Percentiles rank a stretch among this genome's conserved stretches.
Evolutionary conservation across 2,797 vertebrate species (phyloP).

Genomic region (Sparus aurata): DNA sequence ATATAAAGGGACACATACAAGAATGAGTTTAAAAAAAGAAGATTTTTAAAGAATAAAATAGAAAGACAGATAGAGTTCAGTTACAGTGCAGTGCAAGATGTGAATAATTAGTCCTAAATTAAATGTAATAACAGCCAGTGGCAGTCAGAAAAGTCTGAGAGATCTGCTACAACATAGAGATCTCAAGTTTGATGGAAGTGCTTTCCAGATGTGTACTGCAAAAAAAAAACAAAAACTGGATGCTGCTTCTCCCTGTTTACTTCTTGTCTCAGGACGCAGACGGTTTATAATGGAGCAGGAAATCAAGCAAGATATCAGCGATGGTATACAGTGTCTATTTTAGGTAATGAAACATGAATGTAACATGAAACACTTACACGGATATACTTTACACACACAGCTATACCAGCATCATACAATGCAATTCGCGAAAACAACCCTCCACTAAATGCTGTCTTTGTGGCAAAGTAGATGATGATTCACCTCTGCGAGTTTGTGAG

Average conservation of each 20-base stretch:
- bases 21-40: too few species aligned
- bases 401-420: neutral
- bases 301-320: neutral
- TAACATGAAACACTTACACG: neutral
- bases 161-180: neutral
- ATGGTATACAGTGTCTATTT: neutral
- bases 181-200: neutral
- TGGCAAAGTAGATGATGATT: constrained; percentile 19
- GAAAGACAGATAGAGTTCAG: neutral
- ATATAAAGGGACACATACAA: neutral
- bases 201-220: neutral
- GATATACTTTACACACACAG: neutral
- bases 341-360: neutral
- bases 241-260: neutral
- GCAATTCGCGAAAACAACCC: neutral
- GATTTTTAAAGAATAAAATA: neutral
- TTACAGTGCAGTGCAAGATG: neutral
- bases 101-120: neutral
- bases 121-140: neutral
- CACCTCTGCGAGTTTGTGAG: neutral
- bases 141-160: neutral
- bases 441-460: constrained; percentile 17
- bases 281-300: neutral
- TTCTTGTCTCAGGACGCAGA: neutral
- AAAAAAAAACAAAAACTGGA: too few species aligned